Percentiles rank a stretch among this genome's conserved stretches.
phyloP scores from a whole-genome alignment of 2,888 invertebrate species.

The Linnaemya vulpina region DNA sequence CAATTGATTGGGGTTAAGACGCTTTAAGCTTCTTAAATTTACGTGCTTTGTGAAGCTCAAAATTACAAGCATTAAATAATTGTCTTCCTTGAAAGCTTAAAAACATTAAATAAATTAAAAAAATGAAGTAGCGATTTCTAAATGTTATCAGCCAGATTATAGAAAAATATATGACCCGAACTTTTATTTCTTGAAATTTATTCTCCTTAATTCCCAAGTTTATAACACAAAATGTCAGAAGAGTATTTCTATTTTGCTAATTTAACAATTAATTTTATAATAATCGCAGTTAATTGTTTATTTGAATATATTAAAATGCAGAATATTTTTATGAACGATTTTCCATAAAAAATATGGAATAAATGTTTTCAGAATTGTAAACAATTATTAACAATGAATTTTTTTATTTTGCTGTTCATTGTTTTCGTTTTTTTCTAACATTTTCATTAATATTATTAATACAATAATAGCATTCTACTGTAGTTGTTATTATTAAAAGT shows the following conservation, averaged over 20 bases:
- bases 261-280: neutral
- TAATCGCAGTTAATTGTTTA: neutral
- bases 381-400: conserved; percentile 27
- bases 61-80: neutral
- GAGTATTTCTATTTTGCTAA: neutral
- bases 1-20: neutral
- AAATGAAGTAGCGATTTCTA: neutral
- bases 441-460: conserved; percentile 47
- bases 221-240: neutral
- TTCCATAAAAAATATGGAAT: neutral
- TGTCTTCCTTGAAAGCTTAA: neutral
- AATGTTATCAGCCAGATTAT: too few relatives aligned
- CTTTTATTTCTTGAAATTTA: neutral
- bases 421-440: neutral
- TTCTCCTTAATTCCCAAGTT: neutral
- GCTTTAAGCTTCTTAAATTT: neutral
- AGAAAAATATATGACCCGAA: too few relatives aligned
- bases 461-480: conserved; percentile 27
- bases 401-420: conserved; percentile 20
- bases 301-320: neutral
- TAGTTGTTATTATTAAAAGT: conserved; percentile 25
- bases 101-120: too few relatives aligned
- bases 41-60: neutral
- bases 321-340: neutral
- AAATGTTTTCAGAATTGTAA: conserved; percentile 1